Percentiles rank a stretch among this genome's conserved stretches.
phyloP scores from a whole-genome alignment of 2,888 invertebrate species.

The Amphimallon solstitiale region DNA sequence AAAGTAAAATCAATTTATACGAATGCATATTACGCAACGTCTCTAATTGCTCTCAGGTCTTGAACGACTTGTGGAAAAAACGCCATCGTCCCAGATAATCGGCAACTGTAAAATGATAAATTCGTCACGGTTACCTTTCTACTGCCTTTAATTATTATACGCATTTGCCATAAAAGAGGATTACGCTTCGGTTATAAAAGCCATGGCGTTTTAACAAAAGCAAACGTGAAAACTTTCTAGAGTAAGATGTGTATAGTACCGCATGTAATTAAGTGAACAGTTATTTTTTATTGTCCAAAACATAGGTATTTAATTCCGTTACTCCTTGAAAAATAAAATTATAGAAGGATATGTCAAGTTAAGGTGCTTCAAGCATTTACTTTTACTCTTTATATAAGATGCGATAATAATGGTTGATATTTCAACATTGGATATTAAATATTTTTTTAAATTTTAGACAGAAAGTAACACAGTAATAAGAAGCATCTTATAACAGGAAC shows the following conservation, averaged over 20 bases:
- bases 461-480: no score
- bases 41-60: slow-evolving; percentile 14
- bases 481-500: no score
- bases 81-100: slow-evolving; percentile 18
- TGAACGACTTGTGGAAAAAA: slow-evolving; percentile 2
- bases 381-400: no score
- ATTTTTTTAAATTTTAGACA: no score
- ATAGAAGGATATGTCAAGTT: no score
- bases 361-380: no score
- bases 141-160: slow-evolving; percentile 19
- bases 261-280: no score
- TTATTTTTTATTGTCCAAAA: no score
- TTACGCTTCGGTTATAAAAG: not conserved
- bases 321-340: no score
- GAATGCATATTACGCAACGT: slow-evolving; percentile 9
- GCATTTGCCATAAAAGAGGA: slow-evolving; percentile 24
- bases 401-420: no score
- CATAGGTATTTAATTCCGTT: no score
- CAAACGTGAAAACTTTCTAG: slow-evolving; percentile 24
- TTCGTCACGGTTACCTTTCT: slow-evolving; percentile 28
- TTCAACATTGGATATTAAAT: no score
- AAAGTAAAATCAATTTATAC: slow-evolving; percentile 6
- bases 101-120: slow-evolving; percentile 28
- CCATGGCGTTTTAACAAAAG: slow-evolving; percentile 12
- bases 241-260: not conserved